Conservation (phyloP, 35 echinoderm and acorn worm species). For the Eucidaris tribuloides region DNA sequence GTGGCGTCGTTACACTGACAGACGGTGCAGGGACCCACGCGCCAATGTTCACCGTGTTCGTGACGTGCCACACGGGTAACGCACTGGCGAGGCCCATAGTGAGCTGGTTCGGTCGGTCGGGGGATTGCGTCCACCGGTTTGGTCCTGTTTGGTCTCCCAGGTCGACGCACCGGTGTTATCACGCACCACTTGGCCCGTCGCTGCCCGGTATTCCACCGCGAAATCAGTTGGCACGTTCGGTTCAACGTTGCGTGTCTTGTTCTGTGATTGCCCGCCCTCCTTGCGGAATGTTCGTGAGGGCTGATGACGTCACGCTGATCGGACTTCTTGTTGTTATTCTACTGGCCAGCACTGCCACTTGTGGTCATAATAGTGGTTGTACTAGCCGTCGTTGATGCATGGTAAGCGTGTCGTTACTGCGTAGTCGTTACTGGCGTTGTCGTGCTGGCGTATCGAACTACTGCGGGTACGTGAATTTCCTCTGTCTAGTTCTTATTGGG, state of each 20-base stretch:
- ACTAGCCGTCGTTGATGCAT: background rate
- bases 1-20: background rate
- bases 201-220: no score
- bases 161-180: background rate
- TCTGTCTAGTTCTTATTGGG: no score
- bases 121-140: no score
- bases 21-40: background rate
- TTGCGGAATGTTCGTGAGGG: no score
- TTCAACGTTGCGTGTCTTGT: no score
- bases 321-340: no score
- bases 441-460: background rate
- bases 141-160: background rate
- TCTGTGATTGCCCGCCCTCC: no score
- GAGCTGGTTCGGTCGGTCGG: no score
- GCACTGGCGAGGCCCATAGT: background rate
- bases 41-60: background rate
- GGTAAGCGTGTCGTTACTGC: background rate
- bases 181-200: background rate
- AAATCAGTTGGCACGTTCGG: no score
- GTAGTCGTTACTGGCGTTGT: background rate
- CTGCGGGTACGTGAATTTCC: background rate
- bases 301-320: no score
- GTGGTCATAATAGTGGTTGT: no score
- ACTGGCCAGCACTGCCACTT: no score
- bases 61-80: background rate